phyloP scores from a whole-genome alignment of 2,113 vertebrate species.

The Anoura caudifer region DNA sequence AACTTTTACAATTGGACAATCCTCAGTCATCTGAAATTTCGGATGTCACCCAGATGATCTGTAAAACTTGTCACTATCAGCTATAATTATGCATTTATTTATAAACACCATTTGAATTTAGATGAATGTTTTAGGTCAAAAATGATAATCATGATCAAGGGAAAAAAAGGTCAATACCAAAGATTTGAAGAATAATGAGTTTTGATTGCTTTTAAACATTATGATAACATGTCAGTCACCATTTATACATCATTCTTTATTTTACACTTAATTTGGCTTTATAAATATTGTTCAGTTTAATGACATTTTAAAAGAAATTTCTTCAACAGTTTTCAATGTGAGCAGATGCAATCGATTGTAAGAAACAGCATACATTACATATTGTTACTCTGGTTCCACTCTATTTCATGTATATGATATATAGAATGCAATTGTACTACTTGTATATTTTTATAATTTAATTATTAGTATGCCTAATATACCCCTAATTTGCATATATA shows the following conservation, averaged over 20 bases:
- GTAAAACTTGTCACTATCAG: neutral
- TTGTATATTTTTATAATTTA: neutral
- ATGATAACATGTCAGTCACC: neutral
- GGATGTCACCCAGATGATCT: neutral
- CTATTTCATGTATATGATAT: neutral
- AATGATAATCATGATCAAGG: neutral
- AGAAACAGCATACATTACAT: neutral
- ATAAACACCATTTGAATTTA: neutral
- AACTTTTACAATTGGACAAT: neutral
- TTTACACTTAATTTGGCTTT: conserved; percentile 13
- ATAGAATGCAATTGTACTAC: neutral
- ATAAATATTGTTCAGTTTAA: conserved; percentile 13
- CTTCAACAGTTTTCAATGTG: neutral
- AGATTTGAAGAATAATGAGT: neutral
- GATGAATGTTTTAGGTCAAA: neutral
- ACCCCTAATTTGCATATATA: neutral
- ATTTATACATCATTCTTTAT: neutral
- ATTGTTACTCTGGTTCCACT: neutral
- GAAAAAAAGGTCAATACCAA: neutral
- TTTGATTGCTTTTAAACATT: neutral
- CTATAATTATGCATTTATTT: conserved; percentile 19
- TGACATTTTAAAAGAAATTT: neutral
- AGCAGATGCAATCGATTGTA: neutral
- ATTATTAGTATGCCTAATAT: neutral
- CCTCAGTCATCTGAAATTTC: neutral